These are phyloP conservation scores for Bucco capensis DNA, from an alignment of 2,113 vertebrate species.

Conservation along the genomic window DNA sequence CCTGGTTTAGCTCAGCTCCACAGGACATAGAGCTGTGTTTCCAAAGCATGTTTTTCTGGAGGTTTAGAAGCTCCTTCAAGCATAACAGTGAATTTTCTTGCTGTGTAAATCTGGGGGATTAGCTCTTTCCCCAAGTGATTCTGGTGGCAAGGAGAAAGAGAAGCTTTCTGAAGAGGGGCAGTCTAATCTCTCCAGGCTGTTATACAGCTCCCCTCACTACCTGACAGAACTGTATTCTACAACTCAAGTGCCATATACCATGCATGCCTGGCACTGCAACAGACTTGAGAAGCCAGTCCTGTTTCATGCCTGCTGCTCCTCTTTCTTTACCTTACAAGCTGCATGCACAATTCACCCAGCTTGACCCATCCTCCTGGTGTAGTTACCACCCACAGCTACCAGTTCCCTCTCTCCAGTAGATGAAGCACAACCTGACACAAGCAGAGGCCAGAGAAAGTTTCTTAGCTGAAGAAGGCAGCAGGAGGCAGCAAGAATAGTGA, in stretches of 20 bases:
- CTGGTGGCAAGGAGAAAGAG: neutral
- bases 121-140: neutral
- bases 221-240: neutral
- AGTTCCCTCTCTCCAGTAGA: neutral
- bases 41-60: neutral
- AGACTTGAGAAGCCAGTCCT: neutral
- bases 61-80: neutral
- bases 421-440: neutral
- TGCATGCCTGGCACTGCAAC: neutral
- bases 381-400: neutral
- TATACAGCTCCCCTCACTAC: neutral
- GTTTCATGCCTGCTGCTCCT: neutral
- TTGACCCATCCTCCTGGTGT: neutral
- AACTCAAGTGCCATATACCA: neutral
- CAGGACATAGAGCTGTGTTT: neutral
- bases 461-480: neutral
- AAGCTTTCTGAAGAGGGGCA: neutral
- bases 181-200: neutral
- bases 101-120: neutral
- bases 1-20: constrained; percentile 1
- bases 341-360: neutral
- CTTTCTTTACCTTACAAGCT: neutral
- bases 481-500: neutral
- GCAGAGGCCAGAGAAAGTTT: neutral
- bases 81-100: neutral